phyloP scores from a whole-genome alignment of 2,888 invertebrate genomes.

The Tetramorium bicarinatum region DNA sequence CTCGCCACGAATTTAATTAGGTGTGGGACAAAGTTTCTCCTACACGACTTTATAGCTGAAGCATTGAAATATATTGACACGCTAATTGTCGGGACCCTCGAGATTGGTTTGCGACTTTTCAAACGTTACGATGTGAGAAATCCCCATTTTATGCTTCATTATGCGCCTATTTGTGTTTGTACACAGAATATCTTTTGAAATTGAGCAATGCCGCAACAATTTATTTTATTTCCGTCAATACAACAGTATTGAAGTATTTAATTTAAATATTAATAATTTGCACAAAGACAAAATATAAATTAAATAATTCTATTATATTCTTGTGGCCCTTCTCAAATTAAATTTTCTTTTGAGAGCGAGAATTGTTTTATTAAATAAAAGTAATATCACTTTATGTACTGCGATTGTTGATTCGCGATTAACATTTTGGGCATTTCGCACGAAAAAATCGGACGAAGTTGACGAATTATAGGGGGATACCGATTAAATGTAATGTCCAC shows the following conservation, averaged over 20 bases:
- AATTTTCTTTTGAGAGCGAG: neutral
- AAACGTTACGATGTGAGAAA: constrained; percentile 36
- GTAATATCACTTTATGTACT: neutral
- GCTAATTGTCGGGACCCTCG: constrained; percentile 33
- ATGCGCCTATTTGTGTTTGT: neutral
- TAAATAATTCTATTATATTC: neutral
- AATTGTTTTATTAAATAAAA: neutral
- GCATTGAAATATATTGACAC: constrained; percentile 51
- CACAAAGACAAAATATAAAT: neutral
- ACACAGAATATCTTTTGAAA: neutral
- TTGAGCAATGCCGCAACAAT: neutral
- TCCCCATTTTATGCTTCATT: neutral
- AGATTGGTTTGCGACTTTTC: constrained; percentile 17
- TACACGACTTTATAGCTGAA: constrained; percentile 48
- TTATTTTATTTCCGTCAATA: neutral
- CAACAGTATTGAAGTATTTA: neutral
- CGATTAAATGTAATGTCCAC: constrained; percentile 67
- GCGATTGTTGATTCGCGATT: neutral
- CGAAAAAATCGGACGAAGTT: neutral
- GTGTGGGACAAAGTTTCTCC: constrained; percentile 58
- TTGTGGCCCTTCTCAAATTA: neutral
- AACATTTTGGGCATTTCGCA: neutral
- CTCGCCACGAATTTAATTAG: constrained; percentile 56
- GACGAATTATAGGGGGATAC: constrained; percentile 15
- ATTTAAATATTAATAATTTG: neutral